Evolutionary conservation across 2,888 invertebrate genomes (phyloP).

Genomic region (Phalera bucephala): DNA sequence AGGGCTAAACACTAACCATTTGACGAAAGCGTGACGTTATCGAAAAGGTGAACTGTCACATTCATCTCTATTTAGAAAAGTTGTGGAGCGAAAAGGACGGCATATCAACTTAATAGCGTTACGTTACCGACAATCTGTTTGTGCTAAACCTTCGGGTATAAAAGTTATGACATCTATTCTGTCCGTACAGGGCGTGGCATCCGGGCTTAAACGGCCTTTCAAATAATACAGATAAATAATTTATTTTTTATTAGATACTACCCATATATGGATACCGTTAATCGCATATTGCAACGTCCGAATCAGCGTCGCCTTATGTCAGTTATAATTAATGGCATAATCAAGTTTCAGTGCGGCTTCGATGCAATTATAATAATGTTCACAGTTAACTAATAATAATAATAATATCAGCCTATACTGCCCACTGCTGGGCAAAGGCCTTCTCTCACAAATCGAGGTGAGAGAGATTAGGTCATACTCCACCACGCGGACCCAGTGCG

Average conservation of each 20-base stretch:
- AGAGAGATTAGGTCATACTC: too few relatives aligned
- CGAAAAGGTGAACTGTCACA: conserved; percentile 21
- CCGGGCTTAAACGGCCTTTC: conserved; percentile 26
- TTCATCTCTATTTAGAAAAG: too few relatives aligned
- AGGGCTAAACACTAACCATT: too few relatives aligned
- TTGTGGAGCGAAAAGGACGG: too few relatives aligned
- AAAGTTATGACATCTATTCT: not conserved
- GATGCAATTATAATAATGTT: conserved; percentile 4
- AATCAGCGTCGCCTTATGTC: conserved; percentile 15
- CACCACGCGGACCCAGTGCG: too few relatives aligned
- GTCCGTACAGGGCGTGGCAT: conserved; percentile 27
- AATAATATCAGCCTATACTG: too few relatives aligned
- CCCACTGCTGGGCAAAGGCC: too few relatives aligned
- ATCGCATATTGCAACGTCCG: conserved; percentile 15
- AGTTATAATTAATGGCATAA: conserved; percentile 15
- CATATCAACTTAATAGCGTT: too few relatives aligned
- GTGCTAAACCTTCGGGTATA: too few relatives aligned
- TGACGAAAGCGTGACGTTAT: too few relatives aligned
- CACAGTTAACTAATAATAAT: conserved; percentile 1
- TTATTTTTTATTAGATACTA: conserved; percentile 19
- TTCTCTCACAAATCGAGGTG: too few relatives aligned
- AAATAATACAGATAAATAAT: conserved; percentile 7
- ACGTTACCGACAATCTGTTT: too few relatives aligned
- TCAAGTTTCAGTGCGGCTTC: conserved; percentile 7
- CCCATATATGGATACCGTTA: conserved; percentile 25